Conservation (phyloP, 2,888 invertebrate species). For the Callimorpha dominula region DNA sequence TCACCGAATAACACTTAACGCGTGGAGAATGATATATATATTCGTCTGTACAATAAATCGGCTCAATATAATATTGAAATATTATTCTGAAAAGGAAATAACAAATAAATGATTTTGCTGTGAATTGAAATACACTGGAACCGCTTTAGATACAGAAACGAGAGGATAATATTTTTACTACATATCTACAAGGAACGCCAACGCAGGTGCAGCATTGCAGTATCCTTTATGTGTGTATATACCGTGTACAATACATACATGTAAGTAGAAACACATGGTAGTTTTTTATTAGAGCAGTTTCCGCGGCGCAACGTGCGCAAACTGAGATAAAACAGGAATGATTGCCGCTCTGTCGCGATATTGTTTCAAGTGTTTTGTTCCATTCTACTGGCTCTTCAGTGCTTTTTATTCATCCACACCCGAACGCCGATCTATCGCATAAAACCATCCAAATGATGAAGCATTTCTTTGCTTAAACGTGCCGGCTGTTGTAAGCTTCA, state of each 20-base stretch:
- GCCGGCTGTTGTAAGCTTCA: conserved; percentile 41
- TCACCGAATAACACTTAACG: no score
- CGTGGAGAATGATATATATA: not conserved
- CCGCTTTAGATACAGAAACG: conserved; percentile 24
- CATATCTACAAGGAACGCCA: conserved; percentile 48
- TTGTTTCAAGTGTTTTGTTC: conserved; percentile 83
- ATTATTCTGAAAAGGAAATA: not conserved
- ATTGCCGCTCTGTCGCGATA: conserved; percentile 84
- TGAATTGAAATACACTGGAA: conserved; percentile 18
- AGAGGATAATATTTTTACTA: conserved; percentile 41
- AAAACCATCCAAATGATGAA: conserved; percentile 60
- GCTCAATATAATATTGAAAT: conserved; percentile 16
- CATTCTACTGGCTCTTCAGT: conserved; percentile 70
- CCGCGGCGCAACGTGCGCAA: conserved; percentile 81
- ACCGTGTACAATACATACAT: conserved; percentile 39
- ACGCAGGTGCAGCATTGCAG: conserved; percentile 55
- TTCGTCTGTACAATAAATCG: conserved; percentile 5
- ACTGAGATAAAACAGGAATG: conserved; percentile 85
- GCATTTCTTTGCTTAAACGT: conserved; percentile 59
- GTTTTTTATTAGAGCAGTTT: conserved; percentile 84
- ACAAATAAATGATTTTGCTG: conserved; percentile 2
- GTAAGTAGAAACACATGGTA: conserved; percentile 65
- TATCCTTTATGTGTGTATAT: conserved; percentile 34
- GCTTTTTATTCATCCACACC: conserved; percentile 75
- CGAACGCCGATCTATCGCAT: conserved; percentile 65